Base-by-base conservation (phyloP, 2,888 invertebrate species). In the Euphydryas editha region DNA sequence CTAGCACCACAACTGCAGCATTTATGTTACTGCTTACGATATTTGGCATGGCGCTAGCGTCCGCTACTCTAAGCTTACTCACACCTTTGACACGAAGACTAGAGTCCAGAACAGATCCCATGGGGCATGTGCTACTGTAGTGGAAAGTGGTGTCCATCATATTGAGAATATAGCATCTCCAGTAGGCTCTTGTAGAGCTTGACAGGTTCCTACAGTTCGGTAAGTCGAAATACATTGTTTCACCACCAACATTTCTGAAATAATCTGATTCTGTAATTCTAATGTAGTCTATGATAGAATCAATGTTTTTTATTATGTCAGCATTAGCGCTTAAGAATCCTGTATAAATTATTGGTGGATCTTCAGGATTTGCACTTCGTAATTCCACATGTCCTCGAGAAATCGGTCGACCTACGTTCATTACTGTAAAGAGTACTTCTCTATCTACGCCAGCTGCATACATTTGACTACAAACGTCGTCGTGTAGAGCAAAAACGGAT, bases 31-130 rank as follows among this genome's bases (percentile, higher is more conserved):
- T 96, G 71, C 95, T 95, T 0, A 95, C 95, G 65, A 95, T 82
- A 66, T 93, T 95, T 0, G 96, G 96, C 95, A 96, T 96, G 15
- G 96, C 95, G 46, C 96, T 96, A 0, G 95, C 96, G 78, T 96
- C 96, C 46, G 95, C 94, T 0, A 96, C 96, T 17, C 0, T 95
- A 44, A 74, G 46, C 1, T 51, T 51, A 0, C 36, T n/a, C 2
- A 82, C 70, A 0, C 81, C 79, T 17, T 61, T 56, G 1, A 83
- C 80, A 6, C 44, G 63, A n/a, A 83, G 68, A 13, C 67, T 56
- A 1, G 73, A 67, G 17, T 81, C 80, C 15, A 82, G 68, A 0
- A 83, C 81, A 0, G 75, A 66, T 0, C 80, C 83, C 78, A 83
- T 80, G 4, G 78, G 74, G 21, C 78, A 79, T 0, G 80, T 79